A percentile compares a stretch with the other conserved stretches of the same genome.
Evolutionary conservation across 2,797 vertebrate species (phyloP).

Genomic region (Staurois parvus): DNA sequence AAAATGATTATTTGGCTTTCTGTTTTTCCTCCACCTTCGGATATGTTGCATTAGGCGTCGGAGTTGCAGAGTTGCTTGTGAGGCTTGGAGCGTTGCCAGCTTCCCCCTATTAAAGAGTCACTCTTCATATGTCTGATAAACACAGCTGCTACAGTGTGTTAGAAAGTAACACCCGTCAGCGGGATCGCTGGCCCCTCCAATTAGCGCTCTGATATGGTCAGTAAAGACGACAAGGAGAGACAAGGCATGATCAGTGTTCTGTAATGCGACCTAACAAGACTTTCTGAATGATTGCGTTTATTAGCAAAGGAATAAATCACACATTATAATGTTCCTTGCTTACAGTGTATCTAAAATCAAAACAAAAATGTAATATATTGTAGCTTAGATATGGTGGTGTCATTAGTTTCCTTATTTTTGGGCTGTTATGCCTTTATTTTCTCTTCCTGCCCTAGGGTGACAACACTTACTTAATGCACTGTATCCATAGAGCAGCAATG

Average conservation of each 20-base stretch:
- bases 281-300: not conserved
- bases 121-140: constrained; percentile 73
- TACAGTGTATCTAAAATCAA: no score
- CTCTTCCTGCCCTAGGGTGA: no score
- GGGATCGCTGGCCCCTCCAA: constrained; percentile 68
- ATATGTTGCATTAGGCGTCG: constrained; percentile 66
- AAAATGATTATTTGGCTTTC: constrained; percentile 68
- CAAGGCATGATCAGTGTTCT: constrained; percentile 47
- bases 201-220: constrained; percentile 69
- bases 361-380: no score
- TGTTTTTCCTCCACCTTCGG: constrained; percentile 48
- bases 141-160: constrained; percentile 72
- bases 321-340: no score
- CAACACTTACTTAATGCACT: no score
- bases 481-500: no score
- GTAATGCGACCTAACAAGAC: constrained; percentile 66
- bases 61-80: constrained; percentile 71
- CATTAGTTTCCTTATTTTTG: no score
- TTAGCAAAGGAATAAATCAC: no score
- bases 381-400: no score
- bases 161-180: constrained; percentile 72
- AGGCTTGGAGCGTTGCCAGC: constrained; percentile 71
- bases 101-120: constrained; percentile 75
- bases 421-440: no score
- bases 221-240: constrained; percentile 69